Evolutionary conservation across 1,140 invertebrate species (phyloP), one percentile per base, ranked within the genome.

Genomic region (Drosophila ambigua): DNA sequence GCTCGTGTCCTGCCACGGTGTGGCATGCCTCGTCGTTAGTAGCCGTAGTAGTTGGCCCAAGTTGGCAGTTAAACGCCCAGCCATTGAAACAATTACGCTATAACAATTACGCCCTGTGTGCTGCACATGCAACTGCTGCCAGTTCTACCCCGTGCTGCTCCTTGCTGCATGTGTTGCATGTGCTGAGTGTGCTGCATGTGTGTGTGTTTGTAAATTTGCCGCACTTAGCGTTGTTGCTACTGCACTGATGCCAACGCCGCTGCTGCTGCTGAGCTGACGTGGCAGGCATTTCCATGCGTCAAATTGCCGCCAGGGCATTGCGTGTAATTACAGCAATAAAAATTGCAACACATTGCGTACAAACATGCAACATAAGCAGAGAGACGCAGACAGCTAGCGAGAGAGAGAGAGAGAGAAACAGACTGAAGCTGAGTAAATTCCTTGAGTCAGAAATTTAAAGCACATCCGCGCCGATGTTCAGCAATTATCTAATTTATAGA

Each of bases 271-370:
- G 69, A 20, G 20, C 79, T 84, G 80, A 77, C 72, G 55, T 83
- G 82, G 72, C 80, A 88, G 79, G 75, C 77, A 88, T 88, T 88
- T 88, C 74, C 83, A 89, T 89, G 83, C 83, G 84, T 88, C 83
- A 88, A 88, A 88, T 88, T 88, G 83, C 79, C 72, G 83, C 78
- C 65, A 63, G 79, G 80, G 78, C 79, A 79, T 83, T 88, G 83
- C 83, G 83, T 88, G 84, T 87, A 87, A 88, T 88, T 88, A 67
- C 72, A 58, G 84, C 79, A 88, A 88, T 88, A 83, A 88, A 88
- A 88, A 89, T 88, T 79, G 79, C 79, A 83, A 88, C 83, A 88
- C 83, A 88, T 83, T 89, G 83, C 83, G 76, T 83, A 87, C 67
- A 72, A 88, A 76, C 82, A 85, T 85, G 82, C 82, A 85, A 85